A percentile compares a stretch with the other conserved stretches of the same genome.
Evolutionary conservation across 2,113 vertebrate genomes (phyloP).

Genomic region (Phylloscopus trochiloides): DNA sequence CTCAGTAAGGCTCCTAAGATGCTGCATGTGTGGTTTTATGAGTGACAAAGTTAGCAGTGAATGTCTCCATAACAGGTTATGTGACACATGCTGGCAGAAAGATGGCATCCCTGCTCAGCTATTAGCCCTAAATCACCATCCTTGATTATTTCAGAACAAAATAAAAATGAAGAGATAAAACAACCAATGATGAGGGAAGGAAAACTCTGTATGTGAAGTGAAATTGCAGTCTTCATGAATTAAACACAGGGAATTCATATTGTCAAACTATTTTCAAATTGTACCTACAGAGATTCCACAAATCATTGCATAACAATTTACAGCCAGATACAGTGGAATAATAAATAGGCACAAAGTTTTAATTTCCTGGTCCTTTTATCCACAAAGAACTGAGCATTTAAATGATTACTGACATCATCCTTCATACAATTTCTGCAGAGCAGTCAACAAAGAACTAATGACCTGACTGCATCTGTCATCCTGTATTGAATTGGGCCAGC

Average conservation of each 20-base stretch:
- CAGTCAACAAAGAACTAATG: neutral
- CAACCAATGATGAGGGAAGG: neutral
- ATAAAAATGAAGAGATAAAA: neutral
- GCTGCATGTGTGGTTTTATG: neutral
- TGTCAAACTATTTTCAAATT: neutral
- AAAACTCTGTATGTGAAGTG: neutral
- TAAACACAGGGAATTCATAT: neutral
- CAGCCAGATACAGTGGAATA: neutral
- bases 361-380: neutral
- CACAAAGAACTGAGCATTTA: neutral
- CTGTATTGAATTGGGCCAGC: neutral
- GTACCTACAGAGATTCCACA: neutral
- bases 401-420: neutral
- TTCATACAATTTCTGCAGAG: neutral
- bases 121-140: neutral
- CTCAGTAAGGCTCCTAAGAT: neutral
- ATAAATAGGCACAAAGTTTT: neutral
- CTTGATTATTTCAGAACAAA: neutral
- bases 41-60: neutral
- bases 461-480: neutral
- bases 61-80: neutral
- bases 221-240: neutral
- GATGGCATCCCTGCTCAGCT: conserved; percentile 23
- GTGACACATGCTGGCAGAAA: neutral
- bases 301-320: neutral